Percentiles rank a stretch among this genome's conserved stretches.
Evolutionary conservation across 2,797 vertebrate genomes (phyloP).

Genomic region (Gallinago nigripennis): DNA sequence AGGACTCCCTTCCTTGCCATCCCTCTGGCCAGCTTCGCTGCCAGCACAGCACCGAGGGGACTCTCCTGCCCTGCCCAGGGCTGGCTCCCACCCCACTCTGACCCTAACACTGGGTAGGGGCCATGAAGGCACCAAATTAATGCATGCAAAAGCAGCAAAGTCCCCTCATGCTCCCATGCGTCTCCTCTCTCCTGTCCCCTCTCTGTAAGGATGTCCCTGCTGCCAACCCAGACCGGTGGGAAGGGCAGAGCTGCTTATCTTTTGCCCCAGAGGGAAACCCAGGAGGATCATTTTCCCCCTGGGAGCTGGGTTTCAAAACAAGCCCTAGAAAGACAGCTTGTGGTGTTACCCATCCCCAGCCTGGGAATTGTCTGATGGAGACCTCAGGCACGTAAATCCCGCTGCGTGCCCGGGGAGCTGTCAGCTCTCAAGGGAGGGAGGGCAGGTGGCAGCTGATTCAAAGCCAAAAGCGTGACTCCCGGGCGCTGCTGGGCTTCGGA

Average conservation of each 20-base stretch:
- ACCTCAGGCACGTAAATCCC: neutral
- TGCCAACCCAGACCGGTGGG: neutral
- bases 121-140: neutral
- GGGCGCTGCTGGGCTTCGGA: neutral
- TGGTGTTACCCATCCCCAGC: neutral
- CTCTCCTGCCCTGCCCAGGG: neutral
- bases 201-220: neutral
- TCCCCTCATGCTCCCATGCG: accelerated
- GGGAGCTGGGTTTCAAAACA: neutral
- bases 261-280: neutral
- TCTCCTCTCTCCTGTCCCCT: neutral
- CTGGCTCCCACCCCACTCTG: neutral
- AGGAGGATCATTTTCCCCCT: neutral
- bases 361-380: neutral
- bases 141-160: neutral
- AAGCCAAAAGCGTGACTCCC: neutral
- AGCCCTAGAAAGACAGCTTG: neutral
- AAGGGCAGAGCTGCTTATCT: neutral
- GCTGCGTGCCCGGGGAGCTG: accelerated
- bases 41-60: neutral
- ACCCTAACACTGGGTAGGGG: accelerated
- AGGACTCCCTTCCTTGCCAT: neutral
- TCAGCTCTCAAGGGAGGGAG: neutral
- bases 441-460: neutral
- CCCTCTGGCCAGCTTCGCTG: neutral